phyloP scores from a whole-genome alignment of 2,888 invertebrate genomes.

The Eledone cirrhosa region DNA sequence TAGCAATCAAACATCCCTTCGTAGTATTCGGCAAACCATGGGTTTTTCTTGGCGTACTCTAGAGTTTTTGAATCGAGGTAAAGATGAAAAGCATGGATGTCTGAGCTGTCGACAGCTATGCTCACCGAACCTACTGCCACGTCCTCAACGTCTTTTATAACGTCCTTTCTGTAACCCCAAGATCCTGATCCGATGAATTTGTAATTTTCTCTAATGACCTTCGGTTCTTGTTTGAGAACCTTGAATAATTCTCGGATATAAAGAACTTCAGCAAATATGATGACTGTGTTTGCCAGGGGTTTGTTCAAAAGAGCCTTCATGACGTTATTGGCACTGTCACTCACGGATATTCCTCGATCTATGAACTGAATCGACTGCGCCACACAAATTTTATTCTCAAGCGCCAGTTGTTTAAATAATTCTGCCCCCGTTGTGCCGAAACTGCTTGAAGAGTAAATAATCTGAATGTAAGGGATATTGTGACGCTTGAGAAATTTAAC shows the following conservation, averaged over 20 bases:
- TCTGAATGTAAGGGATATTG: slow-evolving; percentile 66
- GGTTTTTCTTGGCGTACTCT: slow-evolving; percentile 62
- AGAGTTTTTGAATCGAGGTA: slow-evolving; percentile 53
- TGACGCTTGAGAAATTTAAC: slow-evolving; percentile 61
- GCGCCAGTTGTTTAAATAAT: slow-evolving; percentile 45
- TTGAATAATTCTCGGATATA: slow-evolving; percentile 52
- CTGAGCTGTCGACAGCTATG: slow-evolving; percentile 49
- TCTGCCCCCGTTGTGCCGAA: slow-evolving; percentile 50
- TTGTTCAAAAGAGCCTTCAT: slow-evolving; percentile 49
- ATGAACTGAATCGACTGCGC: slow-evolving; percentile 54
- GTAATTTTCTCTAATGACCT: slow-evolving; percentile 34
- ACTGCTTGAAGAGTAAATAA: slow-evolving; percentile 51
- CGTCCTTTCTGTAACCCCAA: slow-evolving; percentile 53
- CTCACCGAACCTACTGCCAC: slow-evolving; percentile 48
- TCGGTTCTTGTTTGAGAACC: slow-evolving; percentile 46
- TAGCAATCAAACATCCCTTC: slow-evolving; percentile 65
- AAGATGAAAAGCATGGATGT: slow-evolving; percentile 52
- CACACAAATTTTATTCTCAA: slow-evolving; percentile 51
- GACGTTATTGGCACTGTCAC: slow-evolving; percentile 51
- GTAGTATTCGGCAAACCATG: slow-evolving; percentile 68
- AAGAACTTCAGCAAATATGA: slow-evolving; percentile 52
- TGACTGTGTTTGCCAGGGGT: slow-evolving; percentile 57
- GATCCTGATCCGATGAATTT: slow-evolving; percentile 53
- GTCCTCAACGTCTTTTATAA: slow-evolving; percentile 41
- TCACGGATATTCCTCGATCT: slow-evolving; percentile 44